A percentile compares a stretch with the other conserved stretches of the same genome.
These are phyloP conservation scores for Alviniconcha strummeri DNA, from an alignment of 2,888 invertebrate genomes.

Conservation along the genomic window DNA sequence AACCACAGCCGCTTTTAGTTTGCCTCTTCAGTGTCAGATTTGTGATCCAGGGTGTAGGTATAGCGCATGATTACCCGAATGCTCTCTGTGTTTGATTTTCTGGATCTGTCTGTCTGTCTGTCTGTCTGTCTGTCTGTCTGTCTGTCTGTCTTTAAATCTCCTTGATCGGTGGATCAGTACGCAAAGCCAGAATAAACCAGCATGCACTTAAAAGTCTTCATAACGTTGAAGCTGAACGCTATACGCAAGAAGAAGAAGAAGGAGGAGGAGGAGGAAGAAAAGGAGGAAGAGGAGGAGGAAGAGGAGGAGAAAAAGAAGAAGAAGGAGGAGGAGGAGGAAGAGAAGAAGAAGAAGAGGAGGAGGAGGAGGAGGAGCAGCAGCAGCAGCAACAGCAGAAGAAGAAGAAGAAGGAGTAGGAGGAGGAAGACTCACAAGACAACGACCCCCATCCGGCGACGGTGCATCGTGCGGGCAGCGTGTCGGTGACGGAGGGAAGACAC, in stretches of 20 bases:
- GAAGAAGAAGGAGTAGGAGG: background rate
- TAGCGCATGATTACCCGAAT: too few species aligned
- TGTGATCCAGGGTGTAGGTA: too few species aligned
- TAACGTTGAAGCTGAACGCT: background rate
- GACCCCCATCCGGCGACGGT: constrained; percentile 34
- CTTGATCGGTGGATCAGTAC: too few species aligned
- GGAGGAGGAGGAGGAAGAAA: background rate
- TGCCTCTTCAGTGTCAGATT: too few species aligned
- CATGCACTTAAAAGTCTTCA: background rate
- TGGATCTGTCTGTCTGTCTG: background rate
- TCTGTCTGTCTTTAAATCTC: background rate
- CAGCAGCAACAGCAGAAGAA: background rate
- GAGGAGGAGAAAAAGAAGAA: constrained; percentile 5
- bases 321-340: background rate
- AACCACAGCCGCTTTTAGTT: too few species aligned
- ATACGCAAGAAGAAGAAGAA: background rate
- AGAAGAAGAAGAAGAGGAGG: background rate
- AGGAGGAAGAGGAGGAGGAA: background rate
- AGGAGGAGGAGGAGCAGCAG: background rate
- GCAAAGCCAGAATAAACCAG: background rate
- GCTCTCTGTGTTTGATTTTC: too few species aligned
- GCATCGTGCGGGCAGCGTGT: constrained; percentile 1
- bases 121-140: background rate
- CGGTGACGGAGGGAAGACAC: constrained; percentile 15
- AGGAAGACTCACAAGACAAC: constrained; percentile 18